Base-by-base conservation (phyloP, 1,140 invertebrate species). In the Drosophila ogumai region DNA sequence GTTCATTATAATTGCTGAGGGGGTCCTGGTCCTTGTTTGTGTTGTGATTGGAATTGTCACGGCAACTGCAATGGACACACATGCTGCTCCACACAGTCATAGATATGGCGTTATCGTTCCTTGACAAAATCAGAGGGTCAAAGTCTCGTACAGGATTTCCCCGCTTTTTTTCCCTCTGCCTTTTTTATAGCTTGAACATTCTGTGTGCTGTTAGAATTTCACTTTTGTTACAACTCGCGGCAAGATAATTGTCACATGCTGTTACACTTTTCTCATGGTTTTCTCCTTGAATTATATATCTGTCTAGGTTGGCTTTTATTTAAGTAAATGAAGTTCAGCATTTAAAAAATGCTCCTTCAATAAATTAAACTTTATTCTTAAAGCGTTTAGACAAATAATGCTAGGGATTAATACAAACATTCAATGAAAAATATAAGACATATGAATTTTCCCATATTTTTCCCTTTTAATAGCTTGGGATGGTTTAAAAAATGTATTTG, bases 31-130 rank as follows among this genome's bases (percentile, higher is more conserved):
- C 59, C 72, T 43, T 59, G 56, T 72, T 67, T 41, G 63, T 73
- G 76, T 56, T 71, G 66, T 80, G 80, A 88, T 82, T 87, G 82
- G 44, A 57, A 87, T 82, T 82, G 84, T 88, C 77, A 87, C 65
- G 84, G 84, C 77, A 84, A 80, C 82, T 32, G 84, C 76, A 57
- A 68, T 65, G 69, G 75, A 67, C 79, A 75, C 69, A 75, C 49
- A 50, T 32, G 40, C 59, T 82, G 32, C 15, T 28, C 17, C 25
- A 28, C 25, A 55, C 32, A 69, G 28, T 31, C 52, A 8, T 49
- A 47, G 68, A 36, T 71, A 71, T 36, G 17, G 28, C 2, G 34
- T 69, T 71, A 25, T 25, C 17, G 12, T 10, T 44, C 67, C 74
- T 68, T 66, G 47, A 57, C 44, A 52, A 72, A 81, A 86, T 86